A percentile compares a stretch with the other conserved stretches of the same genome.
Conservation (phyloP, 2,113 vertebrate genomes). For the Sinocyclocheilus anshuiensis region DNA sequence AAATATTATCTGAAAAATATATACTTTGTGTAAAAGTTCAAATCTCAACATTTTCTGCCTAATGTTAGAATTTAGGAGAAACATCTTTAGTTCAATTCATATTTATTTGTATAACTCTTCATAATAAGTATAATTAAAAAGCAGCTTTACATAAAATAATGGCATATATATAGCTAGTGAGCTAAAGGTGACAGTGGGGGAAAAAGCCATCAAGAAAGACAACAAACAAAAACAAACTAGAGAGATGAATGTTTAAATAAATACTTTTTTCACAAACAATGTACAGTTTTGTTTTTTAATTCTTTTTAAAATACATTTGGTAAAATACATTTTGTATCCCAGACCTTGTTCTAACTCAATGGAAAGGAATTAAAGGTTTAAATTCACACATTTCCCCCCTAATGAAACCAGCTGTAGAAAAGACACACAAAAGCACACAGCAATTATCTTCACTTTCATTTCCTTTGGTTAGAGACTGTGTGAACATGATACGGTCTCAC, state of each 20-base stretch:
- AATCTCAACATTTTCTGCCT: neutral
- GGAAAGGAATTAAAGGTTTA: neutral
- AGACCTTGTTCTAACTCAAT: neutral
- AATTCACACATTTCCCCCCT: neutral
- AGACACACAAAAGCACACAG: neutral
- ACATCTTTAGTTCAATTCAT: neutral
- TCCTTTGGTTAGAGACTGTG: neutral
- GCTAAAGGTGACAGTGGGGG: too few relatives aligned
- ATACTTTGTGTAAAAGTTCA: too few relatives aligned
- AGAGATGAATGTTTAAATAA: too few relatives aligned
- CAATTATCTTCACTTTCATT: neutral
- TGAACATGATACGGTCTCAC: slow-evolving; percentile 8
- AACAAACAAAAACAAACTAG: too few relatives aligned
- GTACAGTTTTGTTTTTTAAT: neutral
- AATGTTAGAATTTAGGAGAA: neutral
- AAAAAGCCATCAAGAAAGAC: too few relatives aligned
- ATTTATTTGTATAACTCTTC: neutral
- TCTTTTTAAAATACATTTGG: neutral
- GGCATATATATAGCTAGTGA: too few relatives aligned
- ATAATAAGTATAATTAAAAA: too few relatives aligned
- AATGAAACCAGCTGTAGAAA: neutral
- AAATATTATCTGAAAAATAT: too few relatives aligned
- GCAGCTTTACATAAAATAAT: too few relatives aligned
- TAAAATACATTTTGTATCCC: neutral
- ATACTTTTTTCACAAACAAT: neutral